Conservation (phyloP, 1,140 invertebrate genomes). For the Zaprionus africanus region DNA sequence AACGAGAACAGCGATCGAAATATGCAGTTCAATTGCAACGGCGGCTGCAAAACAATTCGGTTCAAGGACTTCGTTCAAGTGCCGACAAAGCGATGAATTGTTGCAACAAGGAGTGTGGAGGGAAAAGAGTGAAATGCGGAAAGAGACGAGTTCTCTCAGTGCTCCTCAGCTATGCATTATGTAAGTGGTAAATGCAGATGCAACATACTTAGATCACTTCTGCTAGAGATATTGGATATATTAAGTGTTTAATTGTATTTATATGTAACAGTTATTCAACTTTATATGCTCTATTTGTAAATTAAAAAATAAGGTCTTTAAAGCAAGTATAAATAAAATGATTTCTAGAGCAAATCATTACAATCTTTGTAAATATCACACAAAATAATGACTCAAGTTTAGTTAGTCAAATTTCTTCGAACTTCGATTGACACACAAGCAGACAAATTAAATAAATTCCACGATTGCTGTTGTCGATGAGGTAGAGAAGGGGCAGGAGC, state of each 20-base stretch:
- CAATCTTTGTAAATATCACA: not conserved
- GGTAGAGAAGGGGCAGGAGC: not conserved
- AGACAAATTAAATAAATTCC: constrained; percentile 1
- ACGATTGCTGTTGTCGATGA: not conserved
- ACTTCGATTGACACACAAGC: not conserved
- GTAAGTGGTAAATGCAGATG: not conserved
- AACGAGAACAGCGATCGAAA: constrained; percentile 43
- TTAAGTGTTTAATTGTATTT: too few species aligned
- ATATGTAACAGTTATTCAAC: too few species aligned
- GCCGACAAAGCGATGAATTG: constrained; percentile 68
- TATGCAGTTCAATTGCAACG: constrained; percentile 79
- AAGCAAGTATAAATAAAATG: not conserved
- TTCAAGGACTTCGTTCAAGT: constrained; percentile 74
- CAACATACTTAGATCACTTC: not conserved
- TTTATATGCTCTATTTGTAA: too few species aligned
- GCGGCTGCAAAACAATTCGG: constrained; percentile 64
- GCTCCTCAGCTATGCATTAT: not conserved
- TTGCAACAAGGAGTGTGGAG: not conserved
- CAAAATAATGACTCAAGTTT: not conserved
- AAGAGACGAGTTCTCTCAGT: not conserved
- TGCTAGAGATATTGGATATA: not conserved
- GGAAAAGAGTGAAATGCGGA: too few species aligned
- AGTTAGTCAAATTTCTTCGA: not conserved
- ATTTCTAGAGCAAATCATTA: not conserved
- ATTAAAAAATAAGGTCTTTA: too few species aligned